Conservation (phyloP, 1,140 invertebrate species). For the Parapsyche elsis region DNA sequence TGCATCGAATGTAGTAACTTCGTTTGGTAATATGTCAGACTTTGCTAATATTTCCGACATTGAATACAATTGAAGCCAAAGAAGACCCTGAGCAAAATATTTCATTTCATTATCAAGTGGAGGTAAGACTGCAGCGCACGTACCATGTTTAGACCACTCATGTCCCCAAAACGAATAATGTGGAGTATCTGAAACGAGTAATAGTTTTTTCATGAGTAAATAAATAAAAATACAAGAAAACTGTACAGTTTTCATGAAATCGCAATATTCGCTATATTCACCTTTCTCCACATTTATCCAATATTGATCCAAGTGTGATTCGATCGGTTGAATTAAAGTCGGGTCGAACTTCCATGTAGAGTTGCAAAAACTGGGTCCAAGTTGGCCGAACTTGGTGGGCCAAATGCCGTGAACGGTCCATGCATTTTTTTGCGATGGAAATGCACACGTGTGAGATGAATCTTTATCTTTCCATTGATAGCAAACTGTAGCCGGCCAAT, state of each 20-base stretch:
- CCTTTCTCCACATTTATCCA: conserved; percentile 81
- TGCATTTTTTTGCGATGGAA: conserved; percentile 70
- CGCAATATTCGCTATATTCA: conserved; percentile 26
- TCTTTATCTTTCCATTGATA: conserved; percentile 75
- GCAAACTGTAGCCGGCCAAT: conserved; percentile 83
- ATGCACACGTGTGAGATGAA: conserved; percentile 69
- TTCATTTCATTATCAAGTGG: conserved; percentile 74
- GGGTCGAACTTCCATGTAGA: conserved; percentile 73
- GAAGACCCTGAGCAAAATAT: conserved; percentile 78
- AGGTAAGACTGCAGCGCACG: conserved; percentile 76
- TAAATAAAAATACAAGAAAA: no score
- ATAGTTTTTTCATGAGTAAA: neutral
- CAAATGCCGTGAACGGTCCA: conserved; percentile 89
- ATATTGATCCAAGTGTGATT: conserved; percentile 70
- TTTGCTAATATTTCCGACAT: conserved; percentile 72
- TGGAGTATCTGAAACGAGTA: conserved; percentile 64
- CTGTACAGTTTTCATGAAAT: neutral
- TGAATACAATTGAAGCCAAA: conserved; percentile 72
- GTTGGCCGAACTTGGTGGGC: conserved; percentile 77
- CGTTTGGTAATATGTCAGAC: conserved; percentile 70
- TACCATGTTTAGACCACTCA: conserved; percentile 88
- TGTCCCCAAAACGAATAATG: conserved; percentile 79
- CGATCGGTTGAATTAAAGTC: conserved; percentile 69
- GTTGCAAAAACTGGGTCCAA: conserved; percentile 78
- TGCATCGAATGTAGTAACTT: conserved; percentile 68